These are phyloP conservation scores for Silurus meridionalis DNA, from an alignment of 2,113 vertebrate species.

Conservation along the genomic window DNA sequence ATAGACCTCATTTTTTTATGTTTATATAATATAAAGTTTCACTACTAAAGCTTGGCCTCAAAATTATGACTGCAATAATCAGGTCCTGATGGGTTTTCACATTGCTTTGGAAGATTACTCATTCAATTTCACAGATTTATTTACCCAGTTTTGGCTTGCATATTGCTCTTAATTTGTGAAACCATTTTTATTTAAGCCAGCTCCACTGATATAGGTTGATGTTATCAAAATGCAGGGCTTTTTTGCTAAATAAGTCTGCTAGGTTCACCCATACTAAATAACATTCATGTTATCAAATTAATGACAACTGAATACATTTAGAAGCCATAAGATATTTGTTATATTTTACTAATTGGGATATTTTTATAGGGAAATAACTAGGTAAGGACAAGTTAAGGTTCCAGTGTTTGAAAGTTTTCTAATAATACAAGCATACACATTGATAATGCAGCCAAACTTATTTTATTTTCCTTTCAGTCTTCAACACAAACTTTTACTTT, in stretches of 20 bases:
- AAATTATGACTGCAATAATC: neutral
- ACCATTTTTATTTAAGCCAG: neutral
- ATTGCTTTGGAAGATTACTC: neutral
- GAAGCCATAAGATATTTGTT: neutral
- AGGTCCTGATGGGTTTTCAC: neutral
- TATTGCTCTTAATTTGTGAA: neutral
- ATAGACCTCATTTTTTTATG: neutral
- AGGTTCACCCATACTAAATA: neutral
- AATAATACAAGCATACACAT: no score
- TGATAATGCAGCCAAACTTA: no score
- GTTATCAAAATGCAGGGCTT: neutral
- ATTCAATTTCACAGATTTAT: slow-evolving; percentile 5
- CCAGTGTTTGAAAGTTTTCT: no score
- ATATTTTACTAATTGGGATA: neutral
- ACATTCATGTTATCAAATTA: neutral
- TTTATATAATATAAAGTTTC: neutral
- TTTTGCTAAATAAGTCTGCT: neutral
- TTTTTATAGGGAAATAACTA: no score
- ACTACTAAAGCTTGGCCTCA: slow-evolving; percentile 4
- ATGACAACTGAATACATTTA: neutral
- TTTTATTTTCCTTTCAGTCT: no score
- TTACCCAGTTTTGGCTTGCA: neutral
- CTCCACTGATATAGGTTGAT: neutral
- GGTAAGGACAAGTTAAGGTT: no score
- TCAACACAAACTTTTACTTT: no score